These are phyloP conservation scores for Chitala chitala DNA, from an alignment of 2,113 vertebrate genomes.

Conservation along the genomic window DNA sequence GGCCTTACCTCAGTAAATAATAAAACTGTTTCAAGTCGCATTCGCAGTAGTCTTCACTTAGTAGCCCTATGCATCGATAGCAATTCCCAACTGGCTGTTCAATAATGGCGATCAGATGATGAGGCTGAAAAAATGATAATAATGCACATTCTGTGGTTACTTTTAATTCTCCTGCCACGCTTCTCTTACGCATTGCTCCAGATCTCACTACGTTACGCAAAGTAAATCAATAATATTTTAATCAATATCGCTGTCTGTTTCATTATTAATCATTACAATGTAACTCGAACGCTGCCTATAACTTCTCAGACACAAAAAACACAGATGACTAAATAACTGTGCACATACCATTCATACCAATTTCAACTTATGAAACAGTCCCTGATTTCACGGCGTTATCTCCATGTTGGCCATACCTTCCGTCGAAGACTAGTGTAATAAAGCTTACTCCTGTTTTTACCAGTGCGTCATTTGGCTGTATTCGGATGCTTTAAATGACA, in stretches of 20 bases:
- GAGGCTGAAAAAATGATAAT: slow-evolving; percentile 9
- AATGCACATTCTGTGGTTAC: neutral
- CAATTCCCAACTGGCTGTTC: slow-evolving; percentile 9
- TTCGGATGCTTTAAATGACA: slow-evolving; percentile 2
- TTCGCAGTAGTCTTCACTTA: slow-evolving; percentile 27
- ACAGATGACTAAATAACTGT: neutral
- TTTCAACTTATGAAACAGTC: neutral
- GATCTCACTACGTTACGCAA: neutral
- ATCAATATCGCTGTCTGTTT: neutral
- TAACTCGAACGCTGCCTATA: neutral
- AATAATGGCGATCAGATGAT: slow-evolving; percentile 9
- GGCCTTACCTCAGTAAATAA: slow-evolving; percentile 44
- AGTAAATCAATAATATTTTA: neutral
- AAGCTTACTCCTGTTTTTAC: slow-evolving; percentile 4
- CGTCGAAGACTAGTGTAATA: neutral
- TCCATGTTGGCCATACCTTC: slow-evolving; percentile 3
- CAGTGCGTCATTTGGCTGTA: slow-evolving; percentile 13
- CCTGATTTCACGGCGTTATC: neutral
- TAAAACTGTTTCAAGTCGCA: slow-evolving; percentile 31
- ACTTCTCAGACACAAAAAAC: neutral
- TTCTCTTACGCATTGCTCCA: neutral
- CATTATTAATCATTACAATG: neutral
- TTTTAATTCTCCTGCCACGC: neutral
- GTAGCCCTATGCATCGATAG: slow-evolving; percentile 14
- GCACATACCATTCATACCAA: neutral